Percentiles rank a stretch among this genome's conserved stretches.
Conservation (phyloP, 2,113 vertebrate genomes). For the Laterallus jamaicensis region DNA sequence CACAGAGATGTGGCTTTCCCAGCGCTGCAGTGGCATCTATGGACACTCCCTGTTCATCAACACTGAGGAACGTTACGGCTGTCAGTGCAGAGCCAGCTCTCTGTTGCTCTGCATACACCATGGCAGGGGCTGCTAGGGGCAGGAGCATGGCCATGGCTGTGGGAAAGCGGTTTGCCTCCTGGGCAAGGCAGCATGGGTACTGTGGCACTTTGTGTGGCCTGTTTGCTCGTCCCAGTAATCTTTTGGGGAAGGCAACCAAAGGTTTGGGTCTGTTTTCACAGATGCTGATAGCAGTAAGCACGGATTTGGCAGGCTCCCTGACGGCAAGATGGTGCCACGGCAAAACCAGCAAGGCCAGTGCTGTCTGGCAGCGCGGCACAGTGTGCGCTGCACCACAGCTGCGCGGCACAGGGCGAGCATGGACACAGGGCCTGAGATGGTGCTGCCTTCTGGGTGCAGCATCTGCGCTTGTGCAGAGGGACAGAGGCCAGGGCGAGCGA, state of each 20-base stretch:
- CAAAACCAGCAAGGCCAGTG: not conserved
- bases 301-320: not conserved
- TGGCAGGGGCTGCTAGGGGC: not conserved
- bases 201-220: not conserved
- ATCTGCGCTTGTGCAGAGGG: not conserved
- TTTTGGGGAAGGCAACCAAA: not conserved
- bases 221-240: not conserved
- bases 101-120: not conserved
- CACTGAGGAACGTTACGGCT: not conserved
- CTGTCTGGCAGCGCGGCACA: accelerated
- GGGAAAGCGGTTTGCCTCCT: not conserved
- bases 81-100: not conserved
- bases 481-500: not conserved
- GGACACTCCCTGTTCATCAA: accelerated
- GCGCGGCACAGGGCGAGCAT: accelerated
- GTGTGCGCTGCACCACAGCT: not conserved
- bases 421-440: not conserved
- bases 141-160: accelerated
- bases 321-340: not conserved
- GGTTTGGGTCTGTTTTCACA: not conserved
- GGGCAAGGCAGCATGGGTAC: not conserved
- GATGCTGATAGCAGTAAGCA: not conserved
- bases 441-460: not conserved
- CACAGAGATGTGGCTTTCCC: not conserved
- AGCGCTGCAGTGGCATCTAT: not conserved